Base-by-base conservation (phyloP, 2,797 vertebrate genomes). In the Hydrolagus colliei region DNA sequence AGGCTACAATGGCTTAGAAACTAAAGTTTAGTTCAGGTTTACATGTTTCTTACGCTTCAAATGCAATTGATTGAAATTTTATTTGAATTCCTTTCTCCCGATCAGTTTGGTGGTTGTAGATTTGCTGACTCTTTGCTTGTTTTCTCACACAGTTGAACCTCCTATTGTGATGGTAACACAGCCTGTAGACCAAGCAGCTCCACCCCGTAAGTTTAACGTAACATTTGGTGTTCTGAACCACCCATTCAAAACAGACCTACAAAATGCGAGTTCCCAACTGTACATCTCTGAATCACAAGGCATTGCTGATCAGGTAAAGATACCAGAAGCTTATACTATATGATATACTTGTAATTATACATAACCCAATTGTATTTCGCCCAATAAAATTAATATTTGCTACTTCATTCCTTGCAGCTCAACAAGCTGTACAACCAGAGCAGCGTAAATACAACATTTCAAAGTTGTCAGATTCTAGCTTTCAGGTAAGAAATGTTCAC, bases 401-500 rank as follows among this genome's bases (percentile, higher is more conserved):
- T 52, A 6, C 6, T 76, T 77, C 13, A 16, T 61, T 77, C n/a
- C 75, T 4, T 77, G 52, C 75, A 77, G 75, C 5, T 77, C 41
- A 77, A 77, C 18, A 77, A 59, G 3, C 75, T 77, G 52, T 77
- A 52, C n/a, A n/a, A 16, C 7, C 20, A 61, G 41, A 77, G 75
- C 52, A 77, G 61, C 11, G 61, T 77, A 35, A 77, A 61, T 10
- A 77, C 41, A 61, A 61, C 75, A 77, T 77, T 77, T 20, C 61
- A 41, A 61, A 61, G 8, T 52, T 77, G 75, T 12, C 52, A 10
- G 6, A 52, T 61, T 77, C 18, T 1, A 9, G 10, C 41, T 77
- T 77, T 77, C 75, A 77, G 75, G 75, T 77, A 77, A 77, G 9
- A 52, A 52, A 20, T 76, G 74, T 52, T 76, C 8, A 76, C 13